phyloP scores from a whole-genome alignment of 2,888 invertebrate genomes.

The Prosopocoilus inquinatus region DNA sequence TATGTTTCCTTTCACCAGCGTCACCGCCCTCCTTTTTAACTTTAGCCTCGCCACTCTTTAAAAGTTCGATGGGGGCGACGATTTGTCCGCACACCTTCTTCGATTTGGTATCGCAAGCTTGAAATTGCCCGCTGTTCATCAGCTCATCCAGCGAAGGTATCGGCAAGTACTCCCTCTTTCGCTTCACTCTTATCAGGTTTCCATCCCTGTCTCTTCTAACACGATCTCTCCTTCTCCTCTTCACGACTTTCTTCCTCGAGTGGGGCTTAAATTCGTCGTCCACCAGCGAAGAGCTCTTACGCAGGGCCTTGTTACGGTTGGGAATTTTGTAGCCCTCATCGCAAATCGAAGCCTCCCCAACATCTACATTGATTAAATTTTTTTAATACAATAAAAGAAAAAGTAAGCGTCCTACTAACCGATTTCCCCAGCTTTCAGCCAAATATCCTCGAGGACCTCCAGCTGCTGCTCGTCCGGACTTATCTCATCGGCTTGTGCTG shows the following conservation, averaged over 20 bases:
- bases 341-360: constrained; percentile 54
- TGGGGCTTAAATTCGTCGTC: constrained; percentile 17
- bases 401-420: constrained; percentile 48
- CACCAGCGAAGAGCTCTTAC: constrained; percentile 5
- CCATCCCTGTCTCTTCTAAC: constrained; percentile 7
- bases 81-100: constrained; percentile 46
- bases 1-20: constrained; percentile 40
- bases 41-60: constrained; percentile 21
- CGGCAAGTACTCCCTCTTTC: constrained; percentile 1
- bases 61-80: constrained; percentile 37
- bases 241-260: constrained; percentile 9
- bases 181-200: constrained; percentile 10
- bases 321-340: constrained; percentile 57
- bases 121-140: constrained; percentile 21
- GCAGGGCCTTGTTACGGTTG: constrained; percentile 42
- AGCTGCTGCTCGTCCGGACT: constrained; percentile 70
- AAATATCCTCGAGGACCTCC: constrained; percentile 74
- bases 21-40: constrained; percentile 27
- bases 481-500: constrained; percentile 48
- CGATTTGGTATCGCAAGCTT: constrained; percentile 31
- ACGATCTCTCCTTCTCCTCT: background rate
- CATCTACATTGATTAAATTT: constrained; percentile 42
- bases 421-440: constrained; percentile 78
- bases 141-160: constrained; percentile 18
- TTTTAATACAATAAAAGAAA: background rate